Base-by-base conservation (phyloP, 2,113 vertebrate genomes). In the Sander vitreus region DNA sequence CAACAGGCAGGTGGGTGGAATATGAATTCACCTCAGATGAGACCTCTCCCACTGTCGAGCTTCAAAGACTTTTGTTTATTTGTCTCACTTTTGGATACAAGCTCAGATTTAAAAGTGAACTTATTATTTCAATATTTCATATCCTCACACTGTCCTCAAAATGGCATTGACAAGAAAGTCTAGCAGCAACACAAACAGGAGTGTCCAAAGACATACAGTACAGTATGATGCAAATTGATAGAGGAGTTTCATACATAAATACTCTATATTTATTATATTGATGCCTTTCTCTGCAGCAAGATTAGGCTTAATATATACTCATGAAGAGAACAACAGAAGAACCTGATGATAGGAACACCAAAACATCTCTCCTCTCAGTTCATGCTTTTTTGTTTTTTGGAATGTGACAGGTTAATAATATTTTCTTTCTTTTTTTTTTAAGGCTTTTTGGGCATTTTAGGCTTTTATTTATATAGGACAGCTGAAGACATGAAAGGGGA, bases 1-100 rank as follows among this genome's bases (percentile, higher is more conserved):
- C 78, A 90, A 83, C 88, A 12, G 71, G 76, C 88, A 87, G 81
- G 91, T 90, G 91, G 93, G 91, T 21, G 89, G 88, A 91, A 89
- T 82, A 88, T 53, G 78, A 90, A 77, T 91, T 73, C 47, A 48
- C 60, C 78, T 68, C 73, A 81, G 78, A 85, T 68, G 82, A 81
- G 73, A 85, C 78, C 73, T 76, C 50, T 73, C 73, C 68, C 53
- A 76, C 79, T 75, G 72, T 59, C 3, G 6, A 64, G 81, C 81
- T 90, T 90, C 85, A 88, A 83, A 87, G 78, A 58, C 77, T 76
- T 62, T 16, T 78, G 80, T 85, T 90, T 74, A 83, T 88, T 88
- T 80, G 47, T 66, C 57, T 78, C 58, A 11, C 69, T 78, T 80
- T 85, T 73, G 57, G 45, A 78, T 36, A 74, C 72, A 78, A 76